Percentiles rank a stretch among this genome's conserved stretches.
phyloP scores from a whole-genome alignment of 2,888 invertebrate genomes.

The Trachelus tabidus region DNA sequence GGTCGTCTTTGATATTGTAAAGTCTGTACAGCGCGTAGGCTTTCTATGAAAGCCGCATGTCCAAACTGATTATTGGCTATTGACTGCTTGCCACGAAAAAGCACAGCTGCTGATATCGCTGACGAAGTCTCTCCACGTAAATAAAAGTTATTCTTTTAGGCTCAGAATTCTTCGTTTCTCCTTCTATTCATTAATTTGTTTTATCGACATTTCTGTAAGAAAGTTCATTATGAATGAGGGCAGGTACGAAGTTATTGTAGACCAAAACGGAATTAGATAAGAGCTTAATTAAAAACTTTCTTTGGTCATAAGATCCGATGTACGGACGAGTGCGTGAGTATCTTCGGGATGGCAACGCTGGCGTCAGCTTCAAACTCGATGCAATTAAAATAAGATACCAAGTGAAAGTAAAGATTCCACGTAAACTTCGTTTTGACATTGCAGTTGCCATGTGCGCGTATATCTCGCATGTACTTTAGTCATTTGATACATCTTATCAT shows the following conservation, averaged over 20 bases:
- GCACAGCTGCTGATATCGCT: not conserved
- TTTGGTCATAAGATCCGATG: not conserved
- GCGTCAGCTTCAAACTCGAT: too few relatives aligned
- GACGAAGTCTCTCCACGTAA: not conserved
- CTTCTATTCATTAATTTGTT: not conserved
- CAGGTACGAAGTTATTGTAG: not conserved
- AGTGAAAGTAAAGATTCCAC: not conserved
- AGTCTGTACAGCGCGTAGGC: not conserved
- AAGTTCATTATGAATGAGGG: not conserved
- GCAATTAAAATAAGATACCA: not conserved
- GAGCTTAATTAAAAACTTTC: not conserved
- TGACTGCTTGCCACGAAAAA: not conserved
- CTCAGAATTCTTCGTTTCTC: not conserved
- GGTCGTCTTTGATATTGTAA: not conserved
- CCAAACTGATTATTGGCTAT: not conserved
- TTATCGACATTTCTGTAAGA: not conserved
- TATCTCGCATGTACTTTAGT: not conserved
- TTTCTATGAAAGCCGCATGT: not conserved
- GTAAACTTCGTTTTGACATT: not conserved
- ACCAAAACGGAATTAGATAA: not conserved
- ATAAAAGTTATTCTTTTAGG: not conserved
- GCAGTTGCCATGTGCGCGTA: not conserved
- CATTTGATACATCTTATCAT: not conserved
- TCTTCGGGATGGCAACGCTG: not conserved
- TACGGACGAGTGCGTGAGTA: not conserved